Conservation (phyloP, 1,140 invertebrate genomes). For the Drosophila grimshawi region DNA sequence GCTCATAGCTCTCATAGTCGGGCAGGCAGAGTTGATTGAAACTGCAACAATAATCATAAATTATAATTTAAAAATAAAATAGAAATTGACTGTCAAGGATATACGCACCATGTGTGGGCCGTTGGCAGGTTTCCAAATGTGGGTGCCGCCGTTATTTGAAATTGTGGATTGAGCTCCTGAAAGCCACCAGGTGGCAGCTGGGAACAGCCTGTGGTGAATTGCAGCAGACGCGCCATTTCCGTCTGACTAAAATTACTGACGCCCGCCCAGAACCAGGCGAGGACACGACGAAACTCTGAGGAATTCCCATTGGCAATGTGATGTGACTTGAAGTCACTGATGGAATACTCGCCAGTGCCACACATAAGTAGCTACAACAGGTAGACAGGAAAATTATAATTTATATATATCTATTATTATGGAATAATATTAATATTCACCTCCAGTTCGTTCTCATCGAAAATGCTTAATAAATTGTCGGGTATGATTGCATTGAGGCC, state of each 20-base stretch:
- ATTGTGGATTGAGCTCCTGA: slow-evolving; percentile 93
- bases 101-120: slow-evolving; percentile 94
- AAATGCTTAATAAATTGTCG: slow-evolving; percentile 96
- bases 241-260: slow-evolving; percentile 96
- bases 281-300: slow-evolving; percentile 92
- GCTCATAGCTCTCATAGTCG: slow-evolving; percentile 97
- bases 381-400: neutral
- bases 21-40: slow-evolving; percentile 98
- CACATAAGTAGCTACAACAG: slow-evolving; percentile 91
- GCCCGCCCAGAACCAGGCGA: slow-evolving; percentile 98
- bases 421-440: slow-evolving; percentile 85
- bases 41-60: slow-evolving; percentile 85
- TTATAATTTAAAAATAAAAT: neutral
- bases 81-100: neutral
- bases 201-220: slow-evolving; percentile 97
- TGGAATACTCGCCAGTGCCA: slow-evolving; percentile 96
- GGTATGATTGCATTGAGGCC: slow-evolving; percentile 96
- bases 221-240: slow-evolving; percentile 96
- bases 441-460: slow-evolving; percentile 98
- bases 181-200: slow-evolving; percentile 96
- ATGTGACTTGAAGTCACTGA: slow-evolving; percentile 94
- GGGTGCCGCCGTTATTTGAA: slow-evolving; percentile 95
- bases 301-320: slow-evolving; percentile 94
- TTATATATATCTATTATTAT: neutral
- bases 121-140: slow-evolving; percentile 96